Conservation (phyloP, 37 sponge, comb jelly and placozoan species). For the Petrosia ficiformis region DNA sequence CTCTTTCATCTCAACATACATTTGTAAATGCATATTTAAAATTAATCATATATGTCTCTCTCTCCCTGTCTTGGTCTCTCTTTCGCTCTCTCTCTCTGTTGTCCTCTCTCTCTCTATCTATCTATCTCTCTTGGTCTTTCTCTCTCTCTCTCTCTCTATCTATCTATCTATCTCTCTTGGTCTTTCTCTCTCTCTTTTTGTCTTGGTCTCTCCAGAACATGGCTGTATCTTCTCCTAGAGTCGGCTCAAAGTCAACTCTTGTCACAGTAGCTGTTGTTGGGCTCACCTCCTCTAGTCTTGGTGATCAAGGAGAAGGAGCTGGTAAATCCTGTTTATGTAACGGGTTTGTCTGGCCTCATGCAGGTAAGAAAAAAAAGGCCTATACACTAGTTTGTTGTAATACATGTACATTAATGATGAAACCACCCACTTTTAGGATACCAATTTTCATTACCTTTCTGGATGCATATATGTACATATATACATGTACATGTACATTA, state of each 20-base stretch:
- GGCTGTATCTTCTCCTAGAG: background rate
- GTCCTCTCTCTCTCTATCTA: too few relatives aligned
- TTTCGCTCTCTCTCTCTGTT: too few relatives aligned
- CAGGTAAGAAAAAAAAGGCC: background rate
- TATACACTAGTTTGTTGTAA: background rate
- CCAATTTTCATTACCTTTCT: too few relatives aligned
- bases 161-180: constrained; percentile 1
- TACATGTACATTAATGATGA: too few relatives aligned
- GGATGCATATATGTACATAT: too few relatives aligned
- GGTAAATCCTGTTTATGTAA: constrained; percentile 80
- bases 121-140: too few relatives aligned
- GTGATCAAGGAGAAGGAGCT: constrained; percentile 48
- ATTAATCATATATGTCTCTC: too few relatives aligned
- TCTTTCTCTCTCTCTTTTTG: constrained; percentile 6
- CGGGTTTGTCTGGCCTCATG: constrained; percentile 60
- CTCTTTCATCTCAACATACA: too few relatives aligned
- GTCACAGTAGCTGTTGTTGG: constrained; percentile 46
- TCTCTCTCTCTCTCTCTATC: constrained; percentile 20
- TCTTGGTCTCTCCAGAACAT: background rate
- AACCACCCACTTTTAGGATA: too few relatives aligned
- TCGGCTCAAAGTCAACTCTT: background rate
- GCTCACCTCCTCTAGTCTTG: constrained; percentile 39
- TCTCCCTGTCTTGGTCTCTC: too few relatives aligned
- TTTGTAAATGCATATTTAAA: too few relatives aligned
- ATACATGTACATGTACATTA: too few relatives aligned